Conservation (phyloP, 2,113 vertebrate species). For the Pseudopipra pipra region DNA sequence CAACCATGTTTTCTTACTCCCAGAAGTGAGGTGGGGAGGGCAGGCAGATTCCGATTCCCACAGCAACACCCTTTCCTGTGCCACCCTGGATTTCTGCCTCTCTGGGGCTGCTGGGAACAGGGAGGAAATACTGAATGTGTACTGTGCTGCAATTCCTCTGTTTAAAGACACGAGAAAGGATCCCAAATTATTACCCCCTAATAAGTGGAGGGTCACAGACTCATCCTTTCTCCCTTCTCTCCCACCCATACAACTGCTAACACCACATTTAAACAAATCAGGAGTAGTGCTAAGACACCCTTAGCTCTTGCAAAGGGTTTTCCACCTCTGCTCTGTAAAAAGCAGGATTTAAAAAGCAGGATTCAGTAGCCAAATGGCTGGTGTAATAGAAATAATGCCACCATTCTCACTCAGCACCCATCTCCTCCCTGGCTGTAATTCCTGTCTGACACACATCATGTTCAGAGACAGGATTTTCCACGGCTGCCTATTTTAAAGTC, state of each 20-base stretch:
- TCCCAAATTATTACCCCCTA: neutral
- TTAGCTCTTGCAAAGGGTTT: neutral
- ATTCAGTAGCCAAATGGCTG: neutral
- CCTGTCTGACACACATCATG: neutral
- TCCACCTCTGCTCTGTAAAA: neutral
- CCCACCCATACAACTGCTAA: neutral
- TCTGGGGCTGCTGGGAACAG: neutral
- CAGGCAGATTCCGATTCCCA: neutral
- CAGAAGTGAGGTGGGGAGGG: neutral
- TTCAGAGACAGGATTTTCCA: neutral
- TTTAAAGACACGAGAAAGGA: neutral
- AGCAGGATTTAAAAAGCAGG: neutral
- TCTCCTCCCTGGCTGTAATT: neutral
- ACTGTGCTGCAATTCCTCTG: neutral
- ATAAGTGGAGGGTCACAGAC: neutral
- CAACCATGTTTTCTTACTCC: neutral
- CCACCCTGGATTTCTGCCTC: neutral
- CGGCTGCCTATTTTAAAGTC: neutral
- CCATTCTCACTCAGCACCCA: neutral
- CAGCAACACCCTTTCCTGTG: neutral
- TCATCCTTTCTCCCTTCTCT: neutral
- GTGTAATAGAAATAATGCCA: neutral
- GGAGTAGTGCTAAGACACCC: neutral
- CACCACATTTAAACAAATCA: neutral
- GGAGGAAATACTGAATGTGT: neutral